Base-by-base conservation (phyloP, 2,797 vertebrate genomes). In the Ctenochaetus hawaiiensis region DNA sequence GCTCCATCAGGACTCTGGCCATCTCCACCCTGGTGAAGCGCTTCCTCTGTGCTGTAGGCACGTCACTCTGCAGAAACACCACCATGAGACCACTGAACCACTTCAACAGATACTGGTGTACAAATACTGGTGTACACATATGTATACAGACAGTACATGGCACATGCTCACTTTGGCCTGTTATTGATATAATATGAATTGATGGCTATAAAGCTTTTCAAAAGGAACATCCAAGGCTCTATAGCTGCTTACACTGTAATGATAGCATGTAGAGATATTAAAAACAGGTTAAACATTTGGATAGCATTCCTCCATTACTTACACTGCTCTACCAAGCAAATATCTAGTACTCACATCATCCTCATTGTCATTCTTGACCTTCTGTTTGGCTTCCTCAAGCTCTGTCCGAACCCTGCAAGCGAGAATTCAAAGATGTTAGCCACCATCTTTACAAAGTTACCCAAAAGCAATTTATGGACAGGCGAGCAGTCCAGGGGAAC, bases 21-120 rank as follows among this genome's bases (percentile, higher is more conserved):
- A 99, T 99, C 94, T 99, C 98, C 81, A 99, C 97, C 0, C 98
- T 91, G 0, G 98, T 99, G 92, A 99, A 99, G 65, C 98, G 96
- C 23, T 97, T 96, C 72, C 97, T 97, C 92, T 99, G 98, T 0
- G 98, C 97, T 56, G 98, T 98, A 1, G 98, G 97, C 59, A 98
- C 97, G 47, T 98, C 98, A 72, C 97, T 98, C 96, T 99, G 95
- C 22, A 22, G 34, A 4, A 4, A 64, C 45, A 70, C 22, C 8
- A 48, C 1, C 16, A 44, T n/a, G 22, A 78, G 20, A 52, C 13
- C 8, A 20, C 22, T n/a, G 3, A 54, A 13, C 0, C 12, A 16
- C 26, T 30, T 30, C 26, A 30, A 30, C 26, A 30, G 26, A 30
- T 30, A 30, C 20, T 4, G 3, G 8, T 54, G 4, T 22, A 6